Base-by-base conservation (phyloP, 2,113 vertebrate species). In the Phalacrocorax pelagicus region DNA sequence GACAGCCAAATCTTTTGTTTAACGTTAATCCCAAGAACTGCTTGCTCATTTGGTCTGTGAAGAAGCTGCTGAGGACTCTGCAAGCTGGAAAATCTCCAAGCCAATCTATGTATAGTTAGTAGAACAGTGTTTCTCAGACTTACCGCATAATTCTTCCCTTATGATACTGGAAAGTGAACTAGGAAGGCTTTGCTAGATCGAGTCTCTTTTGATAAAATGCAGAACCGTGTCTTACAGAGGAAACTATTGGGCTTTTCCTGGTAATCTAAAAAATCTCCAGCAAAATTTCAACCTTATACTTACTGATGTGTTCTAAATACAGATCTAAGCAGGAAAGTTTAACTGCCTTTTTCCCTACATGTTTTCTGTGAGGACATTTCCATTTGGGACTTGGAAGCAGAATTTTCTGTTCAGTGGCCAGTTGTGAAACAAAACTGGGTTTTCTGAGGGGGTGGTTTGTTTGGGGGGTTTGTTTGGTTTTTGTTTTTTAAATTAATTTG, bases 21-120 rank as follows among this genome's bases (percentile, higher is more conserved):
- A 88, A 83, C 88, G 61, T 86, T 85, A 85, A 81, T 95, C 71
- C 42, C 9, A 15, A 85, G 74, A 94, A 61, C 73, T 66, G 46
- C 58, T 79, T 90, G 72, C 44, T 92, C 65, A 27, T 66, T 83
- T 70, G 52, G 34, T 92, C 70, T 92, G n/a, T 82, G 81, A 77
- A 86, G 87, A 93, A 97, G 82, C 67, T 74, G 55, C 78, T 93
- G 72, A 83, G 89, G 78, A 79, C 83, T 97, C 94, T 42, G n/a
- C 81, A 94, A 86, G 11, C 86, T 96, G 95, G 93, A 95, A 96
- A 92, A 81, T 86, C 26, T 89, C 89, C 89, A 80, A 57, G 73
- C 49, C 26, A n/a, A 69, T 88, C 87, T 88, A 72, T 84, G 72
- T 95, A 87, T 95, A 94, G 90, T 61, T 84, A 86, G 36, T 36